Evolutionary conservation across 2,113 vertebrate species (phyloP).

Genomic region (Ciconia boyciana): DNA sequence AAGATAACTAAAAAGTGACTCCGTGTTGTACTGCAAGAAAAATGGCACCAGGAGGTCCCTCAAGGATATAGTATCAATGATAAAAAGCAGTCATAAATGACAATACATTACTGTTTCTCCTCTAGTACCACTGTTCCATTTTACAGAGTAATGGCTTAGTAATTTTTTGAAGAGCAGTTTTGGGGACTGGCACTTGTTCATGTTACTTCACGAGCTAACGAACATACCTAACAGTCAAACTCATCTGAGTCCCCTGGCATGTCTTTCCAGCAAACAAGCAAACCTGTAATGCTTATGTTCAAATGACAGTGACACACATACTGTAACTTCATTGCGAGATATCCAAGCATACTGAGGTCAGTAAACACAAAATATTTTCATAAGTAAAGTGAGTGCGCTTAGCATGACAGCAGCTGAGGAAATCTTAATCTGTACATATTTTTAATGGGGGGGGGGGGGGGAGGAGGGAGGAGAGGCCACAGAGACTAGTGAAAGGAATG

Average conservation of each 20-base stretch:
- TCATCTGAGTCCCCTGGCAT: neutral
- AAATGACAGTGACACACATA: neutral
- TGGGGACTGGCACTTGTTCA: neutral
- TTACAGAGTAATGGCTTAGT: neutral
- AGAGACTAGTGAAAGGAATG: neutral
- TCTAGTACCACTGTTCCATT: neutral
- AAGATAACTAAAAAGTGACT: neutral
- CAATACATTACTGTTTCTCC: neutral
- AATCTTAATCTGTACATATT: neutral
- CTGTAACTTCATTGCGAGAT: neutral
- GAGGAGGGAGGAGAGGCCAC: no score
- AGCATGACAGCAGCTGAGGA: neutral
- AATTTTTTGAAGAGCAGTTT: neutral
- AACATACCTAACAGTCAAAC: neutral
- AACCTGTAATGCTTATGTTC: neutral
- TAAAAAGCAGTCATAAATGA: neutral
- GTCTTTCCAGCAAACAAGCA: neutral
- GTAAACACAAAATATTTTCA: neutral
- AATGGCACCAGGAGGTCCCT: neutral
- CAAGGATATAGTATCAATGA: neutral
- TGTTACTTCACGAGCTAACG: neutral
- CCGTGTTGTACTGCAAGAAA: neutral
- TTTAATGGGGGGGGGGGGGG: fast-evolving
- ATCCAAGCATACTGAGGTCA: neutral
- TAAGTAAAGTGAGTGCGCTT: neutral